Conservation (phyloP, 1,140 invertebrate species). For the Saxidomus purpurata region DNA sequence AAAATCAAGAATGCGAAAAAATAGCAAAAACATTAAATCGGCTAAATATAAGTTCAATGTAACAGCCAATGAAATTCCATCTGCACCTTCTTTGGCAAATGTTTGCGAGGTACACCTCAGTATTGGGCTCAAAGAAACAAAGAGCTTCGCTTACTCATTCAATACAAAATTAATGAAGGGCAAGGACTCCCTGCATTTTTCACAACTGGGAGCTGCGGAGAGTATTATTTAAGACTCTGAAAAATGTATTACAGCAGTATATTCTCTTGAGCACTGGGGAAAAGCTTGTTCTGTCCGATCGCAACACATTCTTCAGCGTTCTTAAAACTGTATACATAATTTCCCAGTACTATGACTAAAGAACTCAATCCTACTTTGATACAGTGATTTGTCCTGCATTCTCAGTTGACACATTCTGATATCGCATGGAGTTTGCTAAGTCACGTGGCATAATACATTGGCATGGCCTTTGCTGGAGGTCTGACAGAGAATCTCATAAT, state of each 20-base stretch:
- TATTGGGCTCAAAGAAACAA: conserved; percentile 64
- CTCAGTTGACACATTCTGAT: conserved; percentile 20
- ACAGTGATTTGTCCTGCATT: conserved; percentile 45
- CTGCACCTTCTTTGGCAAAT: conserved; percentile 14
- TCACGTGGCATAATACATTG: neutral
- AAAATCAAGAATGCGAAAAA: neutral
- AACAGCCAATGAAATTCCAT: neutral
- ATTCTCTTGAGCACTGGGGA: too few species aligned
- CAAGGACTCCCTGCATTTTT: conserved; percentile 54
- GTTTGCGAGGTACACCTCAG: conserved; percentile 61
- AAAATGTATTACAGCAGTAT: too few species aligned
- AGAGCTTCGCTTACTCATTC: conserved; percentile 64
- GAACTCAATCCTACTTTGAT: conserved; percentile 56
- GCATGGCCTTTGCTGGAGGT: neutral
- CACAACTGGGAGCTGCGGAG: too few species aligned
- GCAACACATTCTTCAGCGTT: neutral
- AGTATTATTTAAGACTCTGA: too few species aligned
- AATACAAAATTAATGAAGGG: conserved; percentile 67
- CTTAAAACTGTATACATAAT: conserved; percentile 49
- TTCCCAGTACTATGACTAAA: conserved; percentile 67
- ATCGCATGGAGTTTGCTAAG: neutral
- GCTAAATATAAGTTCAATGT: neutral
- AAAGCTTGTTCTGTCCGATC: conserved; percentile 7
- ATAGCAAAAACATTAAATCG: neutral
- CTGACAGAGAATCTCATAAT: too few species aligned